Percentiles rank a stretch among this genome's conserved stretches.
Conservation (phyloP, 2,797 vertebrate genomes). For the Labroides dimidiatus region DNA sequence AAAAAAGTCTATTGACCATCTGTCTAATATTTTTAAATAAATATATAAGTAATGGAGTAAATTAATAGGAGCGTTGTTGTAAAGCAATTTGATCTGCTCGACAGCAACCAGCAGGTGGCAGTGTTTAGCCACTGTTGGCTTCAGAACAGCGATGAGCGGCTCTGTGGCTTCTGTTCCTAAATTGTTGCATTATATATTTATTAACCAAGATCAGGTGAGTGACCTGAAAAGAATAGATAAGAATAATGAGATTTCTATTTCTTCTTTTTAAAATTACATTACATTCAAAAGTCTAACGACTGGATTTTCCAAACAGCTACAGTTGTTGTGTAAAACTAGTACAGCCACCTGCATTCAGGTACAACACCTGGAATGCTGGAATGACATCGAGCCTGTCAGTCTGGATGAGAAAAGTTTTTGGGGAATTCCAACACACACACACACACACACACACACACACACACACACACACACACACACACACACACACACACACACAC, state of each 20-base stretch:
- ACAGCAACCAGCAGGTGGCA: conserved; percentile 69
- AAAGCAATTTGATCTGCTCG: background rate
- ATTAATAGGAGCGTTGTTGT: conserved; percentile 7
- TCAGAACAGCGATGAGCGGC: background rate
- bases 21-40: conserved; percentile 38
- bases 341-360: conserved; percentile 40
- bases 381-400: conserved; percentile 14
- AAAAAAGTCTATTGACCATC: conserved; percentile 66
- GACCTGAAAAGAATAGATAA: background rate
- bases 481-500: conserved; percentile 29
- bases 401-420: conserved; percentile 49
- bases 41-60: conserved; percentile 36
- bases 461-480: conserved; percentile 30
- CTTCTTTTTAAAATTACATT: background rate
- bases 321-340: conserved; percentile 4
- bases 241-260: too few species aligned
- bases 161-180: background rate
- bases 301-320: background rate
- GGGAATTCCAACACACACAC: conserved; percentile 62
- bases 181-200: background rate
- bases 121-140: conserved; percentile 60
- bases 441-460: conserved; percentile 38
- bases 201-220: background rate
- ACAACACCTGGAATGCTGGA: conserved; percentile 10
- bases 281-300: background rate